Base-by-base conservation (phyloP, 2,113 vertebrate genomes). In the Struthidea cinerea region DNA sequence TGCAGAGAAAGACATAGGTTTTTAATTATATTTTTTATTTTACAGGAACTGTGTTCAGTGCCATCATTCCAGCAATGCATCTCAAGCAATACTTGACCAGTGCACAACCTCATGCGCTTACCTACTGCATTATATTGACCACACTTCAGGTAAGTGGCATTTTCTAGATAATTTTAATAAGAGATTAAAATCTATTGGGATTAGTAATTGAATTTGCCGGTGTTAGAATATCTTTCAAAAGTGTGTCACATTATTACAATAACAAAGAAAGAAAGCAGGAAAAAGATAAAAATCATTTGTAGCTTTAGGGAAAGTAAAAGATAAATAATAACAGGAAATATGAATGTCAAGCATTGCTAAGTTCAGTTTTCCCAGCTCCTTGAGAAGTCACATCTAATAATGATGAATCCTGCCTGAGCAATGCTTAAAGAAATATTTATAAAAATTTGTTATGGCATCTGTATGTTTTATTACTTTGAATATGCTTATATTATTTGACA, bases 21-120 rank as follows among this genome's bases (percentile, higher is more conserved):
- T 89, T 89, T 52, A 90, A 95, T 86, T 87, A 37, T 33, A 32
- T 55, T 88, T 97, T 96, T 95, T 90, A 59, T 84, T 84, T 96
- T 89, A 74, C 87, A 99, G 99, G 98, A 98, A 98, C 73, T 99
- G 99, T 96, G 94, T 98, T 91, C 97, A 98, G 68, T 99, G 99
- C 90, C 98, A 98, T 93, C 96, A 98, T 85, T 97, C 98, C 82
- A 98, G 98, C 33, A 98, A 99, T 53, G 91, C 98, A 42, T 97
- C 98, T 80, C 98, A 98, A 53, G 95, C 94, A 76, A 81, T 96
- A 77, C 93, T 94, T 56, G 97, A 97, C 73, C 97, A 94, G 26
- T 99, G 98, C 97, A 99, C 98, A 97, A 94, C 89, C 41, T 98
- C 98, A 55, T 99, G 99, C 26, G 22, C 97, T 80, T 96, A 98